Evolutionary conservation across 2,888 invertebrate species (phyloP).

Genomic region (Pteria penguin): DNA sequence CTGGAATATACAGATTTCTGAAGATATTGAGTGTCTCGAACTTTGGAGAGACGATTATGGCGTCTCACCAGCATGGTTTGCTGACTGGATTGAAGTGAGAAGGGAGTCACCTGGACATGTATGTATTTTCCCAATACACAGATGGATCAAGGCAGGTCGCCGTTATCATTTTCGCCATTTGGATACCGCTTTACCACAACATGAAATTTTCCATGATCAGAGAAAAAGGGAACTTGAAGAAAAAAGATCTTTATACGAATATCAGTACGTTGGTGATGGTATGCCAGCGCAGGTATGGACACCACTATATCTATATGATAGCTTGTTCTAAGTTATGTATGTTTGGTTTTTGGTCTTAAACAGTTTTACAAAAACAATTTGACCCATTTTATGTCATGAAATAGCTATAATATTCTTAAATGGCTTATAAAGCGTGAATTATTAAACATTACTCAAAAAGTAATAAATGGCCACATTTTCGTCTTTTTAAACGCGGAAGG

Average conservation of each 20-base stretch:
- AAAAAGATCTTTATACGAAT: slow-evolving; percentile 70
- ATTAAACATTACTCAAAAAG: too few species aligned
- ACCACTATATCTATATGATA: too few species aligned
- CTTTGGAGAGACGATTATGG: slow-evolving; percentile 79
- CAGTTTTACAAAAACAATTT: too few species aligned
- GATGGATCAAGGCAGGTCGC: slow-evolving; percentile 78
- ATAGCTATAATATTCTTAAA: too few species aligned
- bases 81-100: slow-evolving; percentile 69
- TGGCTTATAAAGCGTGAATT: too few species aligned
- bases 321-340: too few species aligned
- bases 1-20: slow-evolving; percentile 34
- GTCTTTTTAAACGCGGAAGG: too few species aligned
- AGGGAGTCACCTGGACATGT: slow-evolving; percentile 61
- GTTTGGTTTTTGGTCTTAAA: too few species aligned
- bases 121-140: slow-evolving; percentile 78
- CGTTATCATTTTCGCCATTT: slow-evolving; percentile 77
- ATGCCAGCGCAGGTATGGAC: slow-evolving; percentile 66
- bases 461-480: too few species aligned
- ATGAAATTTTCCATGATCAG: slow-evolving; percentile 74
- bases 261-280: slow-evolving; percentile 50
- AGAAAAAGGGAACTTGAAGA: slow-evolving; percentile 76
- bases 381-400: too few species aligned
- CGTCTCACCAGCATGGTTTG: slow-evolving; percentile 78
- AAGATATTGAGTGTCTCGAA: slow-evolving; percentile 69
- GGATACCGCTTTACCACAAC: slow-evolving; percentile 79